phyloP scores from a whole-genome alignment of 2,888 invertebrate genomes.

The Tachina fera region DNA sequence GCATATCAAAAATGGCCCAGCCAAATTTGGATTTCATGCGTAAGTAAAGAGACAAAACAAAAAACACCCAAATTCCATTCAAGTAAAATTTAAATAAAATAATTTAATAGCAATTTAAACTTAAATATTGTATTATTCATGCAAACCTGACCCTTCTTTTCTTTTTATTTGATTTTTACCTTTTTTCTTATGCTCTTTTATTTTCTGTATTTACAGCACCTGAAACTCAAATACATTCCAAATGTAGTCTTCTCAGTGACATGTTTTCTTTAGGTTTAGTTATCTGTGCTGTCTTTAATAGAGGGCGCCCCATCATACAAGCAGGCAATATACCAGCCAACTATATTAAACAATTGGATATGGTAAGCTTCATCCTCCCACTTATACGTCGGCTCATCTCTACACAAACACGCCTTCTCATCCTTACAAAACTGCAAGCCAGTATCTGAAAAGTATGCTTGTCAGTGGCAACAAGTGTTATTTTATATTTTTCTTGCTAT shows the following conservation, averaged over 20 bases:
- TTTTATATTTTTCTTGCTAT: background rate
- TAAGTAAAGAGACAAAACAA: constrained; percentile 81
- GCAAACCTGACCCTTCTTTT: background rate
- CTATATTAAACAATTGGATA: constrained; percentile 95
- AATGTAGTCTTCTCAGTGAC: constrained; percentile 94
- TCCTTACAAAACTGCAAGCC: background rate
- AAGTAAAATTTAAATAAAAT: background rate
- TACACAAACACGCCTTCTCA: background rate
- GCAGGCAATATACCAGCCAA: constrained; percentile 94
- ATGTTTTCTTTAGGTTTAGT: constrained; percentile 98
- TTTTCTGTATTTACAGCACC: constrained; percentile 87
- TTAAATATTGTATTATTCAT: background rate
- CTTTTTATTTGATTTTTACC: constrained; percentile 1
- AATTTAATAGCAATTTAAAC: constrained; percentile 22
- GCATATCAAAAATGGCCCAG: constrained; percentile 95
- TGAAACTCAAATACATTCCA: constrained; percentile 93
- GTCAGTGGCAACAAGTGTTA: constrained; percentile 57
- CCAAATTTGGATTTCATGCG: constrained; percentile 96
- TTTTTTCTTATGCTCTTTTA: constrained; percentile 6
- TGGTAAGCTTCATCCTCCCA: constrained; percentile 86
- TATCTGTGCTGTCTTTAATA: constrained; percentile 95
- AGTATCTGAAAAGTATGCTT: constrained; percentile 4
- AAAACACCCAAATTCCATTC: background rate
- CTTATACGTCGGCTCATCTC: background rate
- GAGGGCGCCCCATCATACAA: constrained; percentile 94